Evolutionary conservation across 1,140 invertebrate genomes (phyloP), one percentile per base, ranked within the genome.

Genomic region (Geopemphigus sp.): DNA sequence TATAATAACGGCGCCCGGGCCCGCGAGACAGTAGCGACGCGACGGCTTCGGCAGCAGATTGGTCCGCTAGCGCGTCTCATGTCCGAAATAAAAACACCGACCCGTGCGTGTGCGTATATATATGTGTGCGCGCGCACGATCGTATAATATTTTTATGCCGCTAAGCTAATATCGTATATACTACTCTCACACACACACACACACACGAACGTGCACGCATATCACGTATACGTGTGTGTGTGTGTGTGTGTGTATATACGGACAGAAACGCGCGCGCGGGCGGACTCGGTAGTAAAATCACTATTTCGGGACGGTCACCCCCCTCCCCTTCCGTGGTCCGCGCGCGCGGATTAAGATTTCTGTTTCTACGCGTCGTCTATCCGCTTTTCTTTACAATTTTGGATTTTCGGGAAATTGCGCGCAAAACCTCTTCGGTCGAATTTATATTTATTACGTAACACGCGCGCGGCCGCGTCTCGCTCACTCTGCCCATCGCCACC

Each of bases 101-200:
- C 63, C 29, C 5, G 63, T 17, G 22, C 22, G 22, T 59, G 22
- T 14, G 50, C 45, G 45, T 19, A 0, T 50, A 0, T 24, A 39
- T 32, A 63, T 29, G 32, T 32, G 24, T 22, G 22, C 47, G 24
- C 15, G 26, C n/a, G 39, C 39, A 10, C 66, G 66, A 68, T 68
- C 66, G 66, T 68, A 68, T 68, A 68, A 68, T 68, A 68, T 68
- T 68, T 68, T 68, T 68, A 68, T 68, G 66, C 66, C 22, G 10
- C 66, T 22, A 15, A 66, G 22, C 66, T 17, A 68, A 59, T 68
- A 50, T n/a, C 17, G 39, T 50, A 22, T 66, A 22, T n/a, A 39
- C 19, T 10, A 39, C 10, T 29, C 15, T 17, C 22, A 29, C 59
- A 61, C 24, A 3, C 17, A 10, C 15, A 19, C 15, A 17, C 17